Conservation (phyloP, 1,140 invertebrate genomes). For the Plectus sambesii region DNA sequence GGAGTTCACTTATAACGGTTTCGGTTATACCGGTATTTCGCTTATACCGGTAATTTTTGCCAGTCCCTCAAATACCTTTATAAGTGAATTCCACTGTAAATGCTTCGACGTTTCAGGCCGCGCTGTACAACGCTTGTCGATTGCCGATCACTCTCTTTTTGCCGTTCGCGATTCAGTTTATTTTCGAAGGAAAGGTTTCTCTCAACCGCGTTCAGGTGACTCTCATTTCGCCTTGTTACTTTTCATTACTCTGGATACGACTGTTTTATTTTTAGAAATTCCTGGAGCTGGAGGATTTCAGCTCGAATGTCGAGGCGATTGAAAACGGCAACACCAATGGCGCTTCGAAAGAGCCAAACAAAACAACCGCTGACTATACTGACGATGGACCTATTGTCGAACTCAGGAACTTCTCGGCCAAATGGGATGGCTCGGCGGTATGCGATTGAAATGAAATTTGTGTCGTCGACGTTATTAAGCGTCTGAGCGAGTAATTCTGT, state of each 20-base stretch:
- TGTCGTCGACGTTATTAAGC: no score
- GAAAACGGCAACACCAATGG: not conserved
- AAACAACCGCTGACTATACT: no score
- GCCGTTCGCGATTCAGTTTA: constrained; percentile 21
- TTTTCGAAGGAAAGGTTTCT: constrained; percentile 17
- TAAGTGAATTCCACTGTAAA: no score
- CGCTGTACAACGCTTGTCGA: constrained; percentile 22
- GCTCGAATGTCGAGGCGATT: constrained; percentile 1
- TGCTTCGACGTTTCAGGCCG: constrained; percentile 21
- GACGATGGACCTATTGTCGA: constrained; percentile 7
- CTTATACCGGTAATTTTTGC: no score
- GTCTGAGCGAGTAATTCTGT: no score
- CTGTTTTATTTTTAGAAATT: constrained; percentile 6
- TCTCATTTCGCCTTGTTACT: not conserved
- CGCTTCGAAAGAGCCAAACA: constrained; percentile 11
- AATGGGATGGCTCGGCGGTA: no score
- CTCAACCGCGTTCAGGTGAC: constrained; percentile 14
- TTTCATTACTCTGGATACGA: not conserved
- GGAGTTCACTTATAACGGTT: no score
- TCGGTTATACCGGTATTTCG: no score
- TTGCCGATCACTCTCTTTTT: constrained; percentile 23
- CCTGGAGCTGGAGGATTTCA: constrained; percentile 20
- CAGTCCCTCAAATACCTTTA: no score
- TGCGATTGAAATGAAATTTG: no score
- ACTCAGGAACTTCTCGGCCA: no score